These are phyloP conservation scores for Meloidogyne chitwoodi DNA, from an alignment of 1,140 invertebrate genomes.

Conservation along the genomic window DNA sequence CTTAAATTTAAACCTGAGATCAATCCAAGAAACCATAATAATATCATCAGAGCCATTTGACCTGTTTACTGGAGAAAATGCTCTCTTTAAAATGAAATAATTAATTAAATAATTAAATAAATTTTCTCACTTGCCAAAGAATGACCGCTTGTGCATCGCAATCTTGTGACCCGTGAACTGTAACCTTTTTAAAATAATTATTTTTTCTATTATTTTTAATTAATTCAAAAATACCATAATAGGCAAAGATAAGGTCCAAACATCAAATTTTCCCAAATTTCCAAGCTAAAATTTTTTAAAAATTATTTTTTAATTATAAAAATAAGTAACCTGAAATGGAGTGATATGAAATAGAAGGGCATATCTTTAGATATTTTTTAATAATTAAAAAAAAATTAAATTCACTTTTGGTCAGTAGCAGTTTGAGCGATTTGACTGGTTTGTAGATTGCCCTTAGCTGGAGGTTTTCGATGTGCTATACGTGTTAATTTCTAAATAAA, in stretches of 20 bases:
- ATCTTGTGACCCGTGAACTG: slow-evolving; percentile 58
- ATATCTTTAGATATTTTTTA: slow-evolving; percentile 32
- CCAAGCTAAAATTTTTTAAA: slow-evolving; percentile 38
- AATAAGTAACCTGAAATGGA: slow-evolving; percentile 37
- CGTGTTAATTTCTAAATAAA: slow-evolving; percentile 51
- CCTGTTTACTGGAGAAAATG: slow-evolving; percentile 53
- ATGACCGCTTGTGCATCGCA: slow-evolving; percentile 60
- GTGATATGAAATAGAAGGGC: slow-evolving; percentile 59
- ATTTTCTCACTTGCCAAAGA: slow-evolving; percentile 46
- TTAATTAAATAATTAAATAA: background rate
- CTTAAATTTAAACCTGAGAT: slow-evolving; percentile 17
- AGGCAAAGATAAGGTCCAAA: slow-evolving; percentile 58
- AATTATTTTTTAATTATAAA: background rate
- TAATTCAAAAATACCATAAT: slow-evolving; percentile 50
- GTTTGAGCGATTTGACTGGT: slow-evolving; percentile 40
- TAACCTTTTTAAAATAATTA: slow-evolving; percentile 19
- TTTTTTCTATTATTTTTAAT: background rate
- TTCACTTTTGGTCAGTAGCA: slow-evolving; percentile 56
- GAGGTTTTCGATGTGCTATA: slow-evolving; percentile 58
- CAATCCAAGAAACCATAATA: slow-evolving; percentile 46
- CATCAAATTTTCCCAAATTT: slow-evolving; percentile 59
- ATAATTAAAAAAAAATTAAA: background rate
- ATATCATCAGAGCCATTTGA: slow-evolving; percentile 44
- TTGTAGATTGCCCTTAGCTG: slow-evolving; percentile 50
- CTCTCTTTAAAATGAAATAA: slow-evolving; percentile 23